phyloP scores from a whole-genome alignment of 92 coral and sea anemone genomes.

The Parazoanthus swiftii region DNA sequence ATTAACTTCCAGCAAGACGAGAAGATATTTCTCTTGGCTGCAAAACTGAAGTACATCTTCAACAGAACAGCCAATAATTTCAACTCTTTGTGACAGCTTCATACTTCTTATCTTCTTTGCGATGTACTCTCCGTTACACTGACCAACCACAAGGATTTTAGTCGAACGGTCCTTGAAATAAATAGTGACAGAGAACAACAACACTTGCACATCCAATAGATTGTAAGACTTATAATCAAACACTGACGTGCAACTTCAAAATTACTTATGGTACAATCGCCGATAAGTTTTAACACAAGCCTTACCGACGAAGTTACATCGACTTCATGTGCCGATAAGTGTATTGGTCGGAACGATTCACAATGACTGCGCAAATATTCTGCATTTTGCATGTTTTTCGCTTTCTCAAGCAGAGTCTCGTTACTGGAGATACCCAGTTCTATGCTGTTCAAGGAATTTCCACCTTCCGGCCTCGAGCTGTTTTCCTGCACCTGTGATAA shows the following conservation, averaged over 20 bases:
- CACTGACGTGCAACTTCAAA: neutral
- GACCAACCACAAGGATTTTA: conserved; percentile 70
- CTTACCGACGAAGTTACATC: conserved; percentile 19
- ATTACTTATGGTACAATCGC: neutral
- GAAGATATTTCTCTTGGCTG: conserved; percentile 55
- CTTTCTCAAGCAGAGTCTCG: conserved; percentile 20
- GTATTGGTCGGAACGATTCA: neutral
- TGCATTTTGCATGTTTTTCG: neutral
- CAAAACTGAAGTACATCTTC: conserved; percentile 60
- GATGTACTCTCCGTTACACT: conserved; percentile 51
- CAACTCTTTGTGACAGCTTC: conserved; percentile 49
- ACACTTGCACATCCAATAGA: neutral
- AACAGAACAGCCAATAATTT: conserved; percentile 48
- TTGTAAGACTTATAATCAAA: neutral
- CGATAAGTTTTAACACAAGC: neutral
- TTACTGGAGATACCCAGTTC: neutral
- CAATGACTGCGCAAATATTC: conserved; percentile 25
- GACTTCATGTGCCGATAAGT: neutral
- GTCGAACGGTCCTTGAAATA: conserved; percentile 54
- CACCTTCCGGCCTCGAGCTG: neutral
- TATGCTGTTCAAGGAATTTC: neutral
- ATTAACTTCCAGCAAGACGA: conserved; percentile 63
- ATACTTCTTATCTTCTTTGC: conserved; percentile 52
- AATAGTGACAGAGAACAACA: neutral
- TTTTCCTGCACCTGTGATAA: conserved; percentile 20